Percentiles rank a stretch among this genome's conserved stretches.
phyloP scores from a whole-genome alignment of 2,888 invertebrate genomes.

The Cephus sareptanus region DNA sequence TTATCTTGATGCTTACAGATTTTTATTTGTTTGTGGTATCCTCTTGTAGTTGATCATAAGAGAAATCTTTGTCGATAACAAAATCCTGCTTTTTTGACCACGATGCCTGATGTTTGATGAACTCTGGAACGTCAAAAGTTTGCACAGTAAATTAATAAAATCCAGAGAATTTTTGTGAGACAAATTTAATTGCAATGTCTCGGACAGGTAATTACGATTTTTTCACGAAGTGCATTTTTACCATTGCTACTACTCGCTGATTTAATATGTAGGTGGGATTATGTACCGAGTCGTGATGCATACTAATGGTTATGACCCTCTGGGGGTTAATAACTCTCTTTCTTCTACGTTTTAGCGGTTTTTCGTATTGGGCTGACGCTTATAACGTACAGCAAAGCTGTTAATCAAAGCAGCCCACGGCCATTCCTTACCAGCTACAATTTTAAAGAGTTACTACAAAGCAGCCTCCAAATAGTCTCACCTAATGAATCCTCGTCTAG shows the following conservation, averaged over 20 bases:
- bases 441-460: not conserved
- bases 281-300: not conserved
- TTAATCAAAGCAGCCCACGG: not conserved
- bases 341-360: not conserved
- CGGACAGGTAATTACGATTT: not conserved
- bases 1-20: not conserved
- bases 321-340: not conserved
- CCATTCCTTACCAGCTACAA: not conserved
- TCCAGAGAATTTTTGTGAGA: not conserved
- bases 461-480: not conserved
- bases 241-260: not conserved
- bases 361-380: not conserved
- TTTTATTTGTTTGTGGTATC: not conserved
- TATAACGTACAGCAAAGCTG: not conserved
- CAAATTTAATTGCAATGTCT: not conserved
- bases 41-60: not conserved
- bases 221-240: not conserved
- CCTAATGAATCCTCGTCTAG: not conserved
- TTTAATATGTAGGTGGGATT: not conserved
- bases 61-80: not conserved
- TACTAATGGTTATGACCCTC: not conserved
- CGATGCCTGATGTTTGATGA: not conserved
- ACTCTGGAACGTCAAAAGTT: not conserved
- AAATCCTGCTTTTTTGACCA: not conserved
- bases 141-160: not conserved